A percentile compares a stretch with the other conserved stretches of the same genome.
These are phyloP conservation scores for Boulengeromyrus knoepffleri DNA, from an alignment of 2,113 vertebrate species.

Conservation along the genomic window DNA sequence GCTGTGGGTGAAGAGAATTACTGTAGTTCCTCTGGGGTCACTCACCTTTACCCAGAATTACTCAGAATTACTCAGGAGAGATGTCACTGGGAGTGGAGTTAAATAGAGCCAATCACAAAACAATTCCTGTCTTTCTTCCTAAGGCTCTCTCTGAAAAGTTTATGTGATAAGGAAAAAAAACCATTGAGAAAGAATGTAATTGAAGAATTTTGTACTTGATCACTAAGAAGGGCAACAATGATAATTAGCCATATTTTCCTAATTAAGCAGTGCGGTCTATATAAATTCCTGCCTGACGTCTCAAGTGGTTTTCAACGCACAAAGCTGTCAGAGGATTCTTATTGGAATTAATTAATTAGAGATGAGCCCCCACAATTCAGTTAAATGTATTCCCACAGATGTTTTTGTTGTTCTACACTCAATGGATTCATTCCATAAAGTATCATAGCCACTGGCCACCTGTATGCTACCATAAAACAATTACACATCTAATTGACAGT, in stretches of 20 bases:
- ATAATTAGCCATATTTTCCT: conserved; percentile 67
- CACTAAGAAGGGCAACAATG: conserved; percentile 55
- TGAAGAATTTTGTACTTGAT: background rate
- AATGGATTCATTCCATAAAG: conserved; percentile 34
- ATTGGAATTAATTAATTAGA: conserved; percentile 64
- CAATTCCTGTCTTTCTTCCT: background rate
- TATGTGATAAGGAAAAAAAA: background rate
- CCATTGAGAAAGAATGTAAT: background rate
- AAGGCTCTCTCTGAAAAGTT: background rate
- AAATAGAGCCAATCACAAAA: background rate
- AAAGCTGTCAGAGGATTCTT: conserved; percentile 46
- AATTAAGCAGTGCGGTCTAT: conserved; percentile 52
- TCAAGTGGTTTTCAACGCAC: conserved; percentile 51
- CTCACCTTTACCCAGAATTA: background rate
- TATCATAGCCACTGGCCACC: conserved; percentile 32
- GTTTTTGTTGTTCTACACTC: conserved; percentile 45
- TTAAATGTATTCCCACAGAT: conserved; percentile 46
- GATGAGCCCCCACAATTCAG: conserved; percentile 52
- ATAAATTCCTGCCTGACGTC: conserved; percentile 56
- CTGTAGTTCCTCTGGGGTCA: background rate
- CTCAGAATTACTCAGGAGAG: background rate
- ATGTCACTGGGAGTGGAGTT: background rate
- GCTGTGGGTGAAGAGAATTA: background rate
- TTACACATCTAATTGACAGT: conserved; percentile 23
- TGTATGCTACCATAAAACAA: conserved; percentile 33